Evolutionary conservation across 2,888 invertebrate genomes (phyloP).

Genomic region (Amblyjoppa proteus): DNA sequence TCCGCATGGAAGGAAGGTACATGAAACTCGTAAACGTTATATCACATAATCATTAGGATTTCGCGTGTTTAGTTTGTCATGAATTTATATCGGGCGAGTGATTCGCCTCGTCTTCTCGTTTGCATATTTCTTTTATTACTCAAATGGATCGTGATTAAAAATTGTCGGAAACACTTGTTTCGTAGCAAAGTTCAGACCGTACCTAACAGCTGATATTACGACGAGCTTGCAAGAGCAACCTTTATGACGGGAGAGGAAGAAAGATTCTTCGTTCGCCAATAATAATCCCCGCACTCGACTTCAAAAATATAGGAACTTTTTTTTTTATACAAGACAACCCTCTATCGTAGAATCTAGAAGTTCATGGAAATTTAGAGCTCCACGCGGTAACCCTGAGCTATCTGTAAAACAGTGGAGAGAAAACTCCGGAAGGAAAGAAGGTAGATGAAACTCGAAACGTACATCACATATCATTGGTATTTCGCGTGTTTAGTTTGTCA

Average conservation of each 20-base stretch:
- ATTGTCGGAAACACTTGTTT: background rate
- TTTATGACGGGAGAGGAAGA: conserved; percentile 58
- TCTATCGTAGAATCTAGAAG: background rate
- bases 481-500: background rate
- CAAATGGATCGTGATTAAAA: background rate
- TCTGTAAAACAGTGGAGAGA: background rate
- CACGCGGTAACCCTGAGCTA: background rate
- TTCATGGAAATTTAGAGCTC: conserved; percentile 3
- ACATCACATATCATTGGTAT: conserved; percentile 2
- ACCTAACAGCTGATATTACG: background rate
- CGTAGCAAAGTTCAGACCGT: background rate
- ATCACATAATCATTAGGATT: background rate
- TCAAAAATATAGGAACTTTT: background rate
- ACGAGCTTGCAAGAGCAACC: conserved; percentile 76
- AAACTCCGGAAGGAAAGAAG: conserved; percentile 1
- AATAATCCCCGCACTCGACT: background rate
- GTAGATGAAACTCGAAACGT: background rate
- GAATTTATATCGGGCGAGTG: conserved; percentile 3
- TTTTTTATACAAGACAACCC: background rate
- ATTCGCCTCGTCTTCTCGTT: background rate
- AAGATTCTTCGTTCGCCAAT: conserved; percentile 28
- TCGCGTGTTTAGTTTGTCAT: background rate
- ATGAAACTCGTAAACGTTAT: background rate
- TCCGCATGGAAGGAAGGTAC: conserved; percentile 7
- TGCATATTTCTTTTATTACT: background rate